Evolutionary conservation across 2,113 vertebrate genomes (phyloP).

Genomic region (Sapayoa aenigma): DNA sequence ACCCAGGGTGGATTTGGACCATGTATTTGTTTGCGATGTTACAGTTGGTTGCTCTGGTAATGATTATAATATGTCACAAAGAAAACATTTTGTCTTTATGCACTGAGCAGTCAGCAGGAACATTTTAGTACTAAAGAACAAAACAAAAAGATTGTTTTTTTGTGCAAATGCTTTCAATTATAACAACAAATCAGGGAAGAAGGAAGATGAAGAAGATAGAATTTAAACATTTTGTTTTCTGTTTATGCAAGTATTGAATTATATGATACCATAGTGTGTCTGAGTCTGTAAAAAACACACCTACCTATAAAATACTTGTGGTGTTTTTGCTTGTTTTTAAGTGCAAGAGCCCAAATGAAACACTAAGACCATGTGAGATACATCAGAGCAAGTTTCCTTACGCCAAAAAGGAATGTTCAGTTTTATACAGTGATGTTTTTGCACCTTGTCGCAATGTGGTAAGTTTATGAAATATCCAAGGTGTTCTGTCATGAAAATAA

Average conservation of each 20-base stretch:
- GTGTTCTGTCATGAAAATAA: background rate
- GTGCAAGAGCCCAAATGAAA: slow-evolving; percentile 88
- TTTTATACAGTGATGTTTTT: slow-evolving; percentile 96
- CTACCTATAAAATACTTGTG: background rate
- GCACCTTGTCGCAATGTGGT: slow-evolving; percentile 97
- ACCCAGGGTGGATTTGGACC: slow-evolving; percentile 25
- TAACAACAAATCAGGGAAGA: background rate
- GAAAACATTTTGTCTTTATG: slow-evolving; percentile 53
- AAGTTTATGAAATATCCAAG: slow-evolving; percentile 74
- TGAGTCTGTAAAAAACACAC: background rate
- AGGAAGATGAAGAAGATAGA: background rate
- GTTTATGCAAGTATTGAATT: background rate
- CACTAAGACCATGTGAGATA: slow-evolving; percentile 89
- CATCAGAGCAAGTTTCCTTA: slow-evolving; percentile 95
- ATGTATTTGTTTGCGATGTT: slow-evolving; percentile 49
- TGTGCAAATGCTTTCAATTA: slow-evolving; percentile 18
- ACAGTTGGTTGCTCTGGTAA: slow-evolving; percentile 63
- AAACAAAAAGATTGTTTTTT: slow-evolving; percentile 21
- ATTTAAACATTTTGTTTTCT: background rate
- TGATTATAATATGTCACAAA: slow-evolving; percentile 52
- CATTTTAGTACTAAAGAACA: slow-evolving; percentile 26
- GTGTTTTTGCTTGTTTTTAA: slow-evolving; percentile 58
- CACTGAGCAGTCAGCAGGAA: slow-evolving; percentile 16
- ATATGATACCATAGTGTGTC: background rate
- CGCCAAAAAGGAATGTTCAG: slow-evolving; percentile 94